These are phyloP conservation scores for Hyphantria cunea DNA, from an alignment of 1,140 invertebrate species.

Conservation along the genomic window DNA sequence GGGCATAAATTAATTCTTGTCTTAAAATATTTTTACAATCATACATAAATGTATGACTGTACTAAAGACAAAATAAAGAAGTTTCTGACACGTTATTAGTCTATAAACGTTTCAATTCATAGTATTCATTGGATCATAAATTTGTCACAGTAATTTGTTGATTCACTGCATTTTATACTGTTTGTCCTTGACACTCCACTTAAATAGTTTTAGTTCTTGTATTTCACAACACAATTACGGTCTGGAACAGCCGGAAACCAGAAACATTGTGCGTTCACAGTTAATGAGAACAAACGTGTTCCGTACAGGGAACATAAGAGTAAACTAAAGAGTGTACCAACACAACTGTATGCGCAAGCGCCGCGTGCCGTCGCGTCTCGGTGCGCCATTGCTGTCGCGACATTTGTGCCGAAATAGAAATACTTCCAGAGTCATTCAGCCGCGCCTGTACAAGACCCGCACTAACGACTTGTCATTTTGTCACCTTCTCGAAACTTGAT, in stretches of 20 bases:
- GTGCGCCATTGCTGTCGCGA: slow-evolving; percentile 36
- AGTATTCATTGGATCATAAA: background rate
- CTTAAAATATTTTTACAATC: no score
- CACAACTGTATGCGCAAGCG: slow-evolving; percentile 37
- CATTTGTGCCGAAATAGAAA: slow-evolving; percentile 73
- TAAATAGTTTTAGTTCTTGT: slow-evolving; percentile 15
- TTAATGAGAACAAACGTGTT: slow-evolving; percentile 49
- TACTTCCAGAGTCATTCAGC: slow-evolving; percentile 44
- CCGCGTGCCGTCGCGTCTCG: slow-evolving; percentile 47
- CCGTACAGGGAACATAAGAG: slow-evolving; percentile 58
- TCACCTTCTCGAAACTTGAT: slow-evolving; percentile 36
- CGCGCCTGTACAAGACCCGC: no score
- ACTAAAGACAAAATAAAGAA: no score
- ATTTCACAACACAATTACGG: slow-evolving; percentile 7
- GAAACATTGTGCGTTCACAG: slow-evolving; percentile 22
- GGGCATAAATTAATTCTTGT: slow-evolving; percentile 7
- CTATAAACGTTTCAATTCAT: background rate
- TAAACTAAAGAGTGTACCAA: slow-evolving; percentile 52
- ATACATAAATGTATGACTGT: no score
- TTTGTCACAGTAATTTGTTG: background rate
- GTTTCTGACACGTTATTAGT: background rate
- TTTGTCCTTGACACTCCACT: slow-evolving; percentile 5
- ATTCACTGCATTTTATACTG: no score
- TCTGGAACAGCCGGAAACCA: slow-evolving; percentile 12
- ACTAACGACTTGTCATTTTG: slow-evolving; percentile 28